Evolutionary conservation across 2,113 vertebrate genomes (phyloP), one percentile per base, ranked within the genome.

Genomic region (Salvelinus sp.): DNA sequence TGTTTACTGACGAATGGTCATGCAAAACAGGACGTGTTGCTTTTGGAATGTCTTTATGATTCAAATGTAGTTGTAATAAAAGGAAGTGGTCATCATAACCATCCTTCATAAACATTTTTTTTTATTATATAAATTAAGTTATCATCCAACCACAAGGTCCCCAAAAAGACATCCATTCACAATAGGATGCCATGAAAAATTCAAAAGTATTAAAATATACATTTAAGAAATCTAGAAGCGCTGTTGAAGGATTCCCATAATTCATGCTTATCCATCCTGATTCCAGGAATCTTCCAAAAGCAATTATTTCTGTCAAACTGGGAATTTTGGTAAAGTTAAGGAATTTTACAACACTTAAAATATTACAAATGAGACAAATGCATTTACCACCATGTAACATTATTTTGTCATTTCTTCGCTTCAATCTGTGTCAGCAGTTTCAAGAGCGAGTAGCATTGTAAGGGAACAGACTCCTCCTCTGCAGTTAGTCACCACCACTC

Each of bases 361-460:
- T 10, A 44, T 44, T 44, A 44, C 38, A 44, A 44, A 44, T 44
- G 38, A 44, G 9, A 44, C 38, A 44, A 10, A 10, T 44, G 38
- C 38, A 44, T 44, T 44, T 44, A 44, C 38, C 38, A 44, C 38
- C 38, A 12, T 9, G 38, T 44, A 44, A 44, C 38, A 10, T 44
- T 66, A 25, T 12, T 66, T 16, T 3, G 0, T 44, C 9, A 23
- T 44, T 69, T 74, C 22, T 77, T 78, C 25, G 23, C 47, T 50
- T 94, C 83, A 44, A 94, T 2, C 0, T 87, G 81, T 48, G 22
- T 82, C 23, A 99, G 79, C 1, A 98, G 93, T 79, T 92, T 97
- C 18, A 99, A 67, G 72, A 99, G 94, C 0, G 95, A 95, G 91
- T 85, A 0, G 97, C 94, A 74, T 98, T 99, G 80, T 99, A 99